Base-by-base conservation (phyloP, 64 coral and sea anemone genomes). In the Montipora sp. region DNA sequence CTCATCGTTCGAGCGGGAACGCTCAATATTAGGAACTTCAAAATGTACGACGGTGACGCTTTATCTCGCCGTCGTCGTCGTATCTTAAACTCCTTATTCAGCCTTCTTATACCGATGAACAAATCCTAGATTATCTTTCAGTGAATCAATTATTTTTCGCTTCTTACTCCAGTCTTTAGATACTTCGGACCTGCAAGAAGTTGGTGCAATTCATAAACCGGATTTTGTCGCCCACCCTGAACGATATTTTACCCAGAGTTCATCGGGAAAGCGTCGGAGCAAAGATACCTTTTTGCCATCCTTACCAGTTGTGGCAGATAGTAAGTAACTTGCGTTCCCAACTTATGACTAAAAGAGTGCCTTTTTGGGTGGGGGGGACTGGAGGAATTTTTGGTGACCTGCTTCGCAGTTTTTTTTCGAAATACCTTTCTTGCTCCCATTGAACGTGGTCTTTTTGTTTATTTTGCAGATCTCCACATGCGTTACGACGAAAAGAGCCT, bases 401-500 rank as follows among this genome's bases (percentile, higher is more conserved):
- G 1, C 36, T 36, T 36, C 36, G 53, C 53, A 3, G 11, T 8
- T 11, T 6, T 8, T 57, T 57, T 11, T 57, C 53, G 11, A 57
- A 6, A 57, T 57, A 8, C 1, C 7, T 11, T 57, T 57, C 11
- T 57, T 11, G 53, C 53, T 6, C 53, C 53, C 53, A 57, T 57
- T 57, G 7, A 57, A 4, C 11, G 11, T 57, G 7, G 7, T 11
- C 11, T 23, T 15, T 49, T 51, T 3, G 58, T 18, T 73, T 77
- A 15, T 47, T 75, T 44, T 59, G 16, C 15, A 99, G 98, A 89
- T 76, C 89, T 96, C 15, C 95, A 95, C 11, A 99, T 99, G 98
- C 94, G 98, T 21, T 99, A 99, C 46, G 98, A 99, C 19, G 98
- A 99, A 67, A 96, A 94, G 76, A 99, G 94, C 59, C 89, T 99